Evolutionary conservation across 2,113 vertebrate genomes (phyloP).

Genomic region (Ptychochromis oligacanthus): DNA sequence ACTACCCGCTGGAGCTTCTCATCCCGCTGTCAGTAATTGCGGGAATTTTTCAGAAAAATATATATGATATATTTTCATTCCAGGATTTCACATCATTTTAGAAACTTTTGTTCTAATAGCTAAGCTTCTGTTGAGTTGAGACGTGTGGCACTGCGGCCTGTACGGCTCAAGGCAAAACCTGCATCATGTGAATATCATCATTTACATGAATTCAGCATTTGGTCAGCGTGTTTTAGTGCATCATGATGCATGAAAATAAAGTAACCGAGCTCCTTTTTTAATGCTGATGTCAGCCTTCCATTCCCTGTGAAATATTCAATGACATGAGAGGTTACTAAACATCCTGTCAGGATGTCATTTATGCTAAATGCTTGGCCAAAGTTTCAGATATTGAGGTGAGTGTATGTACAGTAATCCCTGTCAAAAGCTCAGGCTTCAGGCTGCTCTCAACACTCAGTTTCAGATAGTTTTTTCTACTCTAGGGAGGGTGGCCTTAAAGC

Average conservation of each 20-base stretch:
- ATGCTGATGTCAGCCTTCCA: no score
- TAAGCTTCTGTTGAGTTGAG: neutral
- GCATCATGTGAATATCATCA: neutral
- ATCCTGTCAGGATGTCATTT: neutral
- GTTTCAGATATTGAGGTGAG: no score
- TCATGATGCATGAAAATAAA: neutral
- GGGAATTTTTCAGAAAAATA: slow-evolving; percentile 32
- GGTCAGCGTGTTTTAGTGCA: neutral
- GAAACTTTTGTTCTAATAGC: neutral
- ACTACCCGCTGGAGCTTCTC: neutral
- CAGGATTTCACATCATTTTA: slow-evolving; percentile 10
- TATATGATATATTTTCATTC: slow-evolving; percentile 21
- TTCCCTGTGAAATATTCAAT: neutral
- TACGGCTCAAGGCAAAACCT: neutral
- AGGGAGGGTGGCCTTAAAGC: no score
- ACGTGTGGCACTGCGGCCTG: neutral
- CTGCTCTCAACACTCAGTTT: no score
- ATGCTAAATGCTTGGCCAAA: no score
- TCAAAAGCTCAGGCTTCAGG: no score
- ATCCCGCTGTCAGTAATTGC: slow-evolving; percentile 14
- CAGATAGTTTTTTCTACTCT: neutral
- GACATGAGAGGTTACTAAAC: neutral
- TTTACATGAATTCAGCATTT: neutral
- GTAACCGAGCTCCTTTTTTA: neutral
- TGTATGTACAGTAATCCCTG: no score